Evolutionary conservation across 2,113 vertebrate species (phyloP), one percentile per base, ranked within the genome.

Genomic region (Spermophilus dauricus): DNA sequence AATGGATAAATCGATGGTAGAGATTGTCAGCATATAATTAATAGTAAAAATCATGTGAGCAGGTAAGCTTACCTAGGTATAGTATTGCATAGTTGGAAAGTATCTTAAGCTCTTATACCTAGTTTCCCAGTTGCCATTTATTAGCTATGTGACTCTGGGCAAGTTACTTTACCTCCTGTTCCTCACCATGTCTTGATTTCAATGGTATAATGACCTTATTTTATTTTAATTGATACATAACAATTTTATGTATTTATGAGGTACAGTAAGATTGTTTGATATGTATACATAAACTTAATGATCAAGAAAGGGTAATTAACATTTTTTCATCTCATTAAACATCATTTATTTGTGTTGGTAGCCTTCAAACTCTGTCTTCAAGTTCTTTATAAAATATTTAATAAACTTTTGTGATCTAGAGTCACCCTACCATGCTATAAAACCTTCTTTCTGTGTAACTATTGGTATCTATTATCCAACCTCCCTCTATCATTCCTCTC

Each of bases 91-190:
- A 53, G 45, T 56, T 9, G 45, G 39, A 72, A 92, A 94, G 53
- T 89, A 81, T 26, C 76, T 51, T 45, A 18, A 26, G 14, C 37
- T 85, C 12, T 67, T 34, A 20, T 32, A 45, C 69, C 32, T 77
- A 37, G 4, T 87, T 88, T 58, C 24, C n/a, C 53, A 77, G 9
- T 58, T 88, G 17, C 28, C 28, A 42, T 26, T 84, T 67, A 58
- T 51, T 70, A 82, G 32, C 77, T 93, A 1, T 91, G 8, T 86
- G 78, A 92, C 72, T 80, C 56, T 86, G 28, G 10, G 48, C 26
- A 75, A 82, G 14, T 95, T 88, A 70, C 28, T 80, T 87, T 37
- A 75, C 34, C 95, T 24, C 16, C 58, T 95, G 30, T 97, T 39
- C 77, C 72, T 72, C 72, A 84, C 8, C 75, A 88, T 39, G 22